Percentiles rank a stretch among this genome's conserved stretches.
These are phyloP conservation scores for Carpatolechia fugitivella DNA, from an alignment of 2,888 invertebrate species.

Conservation along the genomic window DNA sequence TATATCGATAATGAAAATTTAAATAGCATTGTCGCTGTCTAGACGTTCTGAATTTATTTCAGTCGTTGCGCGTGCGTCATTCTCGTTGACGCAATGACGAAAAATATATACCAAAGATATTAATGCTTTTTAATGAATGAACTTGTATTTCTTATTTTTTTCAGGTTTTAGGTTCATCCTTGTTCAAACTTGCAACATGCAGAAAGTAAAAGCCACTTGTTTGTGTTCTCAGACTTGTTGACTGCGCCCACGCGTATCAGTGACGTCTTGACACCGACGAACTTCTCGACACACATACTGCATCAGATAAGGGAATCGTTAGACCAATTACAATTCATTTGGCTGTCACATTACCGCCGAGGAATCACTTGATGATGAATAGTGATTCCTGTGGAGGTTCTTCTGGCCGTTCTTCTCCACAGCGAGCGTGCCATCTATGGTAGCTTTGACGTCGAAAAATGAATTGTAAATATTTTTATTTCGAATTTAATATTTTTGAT, in stretches of 20 bases:
- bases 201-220: not conserved
- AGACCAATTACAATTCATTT: not conserved
- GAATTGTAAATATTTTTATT: too few species aligned
- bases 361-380: too few species aligned
- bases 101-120: slow-evolving; percentile 41
- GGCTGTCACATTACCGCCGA: not conserved
- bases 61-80: slow-evolving; percentile 56
- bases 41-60: slow-evolving; percentile 56
- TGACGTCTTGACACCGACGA: not conserved
- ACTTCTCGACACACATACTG: slow-evolving; percentile 3
- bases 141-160: not conserved
- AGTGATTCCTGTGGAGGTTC: too few species aligned
- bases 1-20: slow-evolving; percentile 13
- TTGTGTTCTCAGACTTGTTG: not conserved
- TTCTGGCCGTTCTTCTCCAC: too few species aligned
- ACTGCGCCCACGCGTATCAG: not conserved
- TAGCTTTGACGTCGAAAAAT: too few species aligned
- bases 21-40: slow-evolving; percentile 23
- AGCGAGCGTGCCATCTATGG: too few species aligned
- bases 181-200: too few species aligned
- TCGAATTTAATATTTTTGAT: too few species aligned
- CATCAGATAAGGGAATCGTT: not conserved
- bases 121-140: not conserved
- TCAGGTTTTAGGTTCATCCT: too few species aligned
- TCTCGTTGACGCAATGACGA: slow-evolving; percentile 52